These are phyloP conservation scores for Drosophila limbata DNA, from an alignment of 2,888 invertebrate genomes.

Conservation along the genomic window DNA sequence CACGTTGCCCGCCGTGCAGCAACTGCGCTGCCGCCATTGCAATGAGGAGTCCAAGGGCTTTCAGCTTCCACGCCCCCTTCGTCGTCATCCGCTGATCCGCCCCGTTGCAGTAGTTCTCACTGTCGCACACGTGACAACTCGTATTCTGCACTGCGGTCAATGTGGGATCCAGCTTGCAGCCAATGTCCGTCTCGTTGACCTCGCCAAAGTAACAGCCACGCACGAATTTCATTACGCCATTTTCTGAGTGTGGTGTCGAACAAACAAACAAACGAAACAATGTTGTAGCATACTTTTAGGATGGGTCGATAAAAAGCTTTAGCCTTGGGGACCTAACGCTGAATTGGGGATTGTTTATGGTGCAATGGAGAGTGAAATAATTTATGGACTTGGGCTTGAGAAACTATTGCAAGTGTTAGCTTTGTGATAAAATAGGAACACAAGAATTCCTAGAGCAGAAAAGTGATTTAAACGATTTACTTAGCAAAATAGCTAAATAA, in stretches of 20 bases:
- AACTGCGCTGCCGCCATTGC: slow-evolving; percentile 8
- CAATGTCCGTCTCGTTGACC: slow-evolving; percentile 74
- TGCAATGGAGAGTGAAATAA: neutral
- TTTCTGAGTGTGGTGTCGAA: slow-evolving; percentile 60
- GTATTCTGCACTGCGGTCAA: slow-evolving; percentile 64
- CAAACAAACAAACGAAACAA: slow-evolving; percentile 11
- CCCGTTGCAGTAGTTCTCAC: slow-evolving; percentile 77
- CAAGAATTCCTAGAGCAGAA: neutral
- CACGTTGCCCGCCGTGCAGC: slow-evolving; percentile 33
- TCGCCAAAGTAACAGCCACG: slow-evolving; percentile 82
- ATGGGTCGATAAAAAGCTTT: slow-evolving; percentile 1
- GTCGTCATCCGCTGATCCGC: slow-evolving; percentile 29
- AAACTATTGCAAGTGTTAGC: neutral
- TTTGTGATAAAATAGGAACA: neutral
- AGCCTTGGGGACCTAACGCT: neutral
- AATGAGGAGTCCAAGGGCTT: slow-evolving; percentile 28
- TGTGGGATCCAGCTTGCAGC: slow-evolving; percentile 78
- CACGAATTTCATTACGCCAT: slow-evolving; percentile 69
- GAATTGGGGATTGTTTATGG: neutral
- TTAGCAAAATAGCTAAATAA: too few species aligned
- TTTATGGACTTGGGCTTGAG: neutral
- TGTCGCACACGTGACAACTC: slow-evolving; percentile 76
- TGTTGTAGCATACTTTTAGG: slow-evolving; percentile 64
- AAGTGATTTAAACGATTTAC: neutral
- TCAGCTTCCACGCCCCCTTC: slow-evolving; percentile 31